A percentile compares a stretch with the other conserved stretches of the same genome.
Conservation (phyloP, 2,888 invertebrate species). For the Halictus quadricinctus region DNA sequence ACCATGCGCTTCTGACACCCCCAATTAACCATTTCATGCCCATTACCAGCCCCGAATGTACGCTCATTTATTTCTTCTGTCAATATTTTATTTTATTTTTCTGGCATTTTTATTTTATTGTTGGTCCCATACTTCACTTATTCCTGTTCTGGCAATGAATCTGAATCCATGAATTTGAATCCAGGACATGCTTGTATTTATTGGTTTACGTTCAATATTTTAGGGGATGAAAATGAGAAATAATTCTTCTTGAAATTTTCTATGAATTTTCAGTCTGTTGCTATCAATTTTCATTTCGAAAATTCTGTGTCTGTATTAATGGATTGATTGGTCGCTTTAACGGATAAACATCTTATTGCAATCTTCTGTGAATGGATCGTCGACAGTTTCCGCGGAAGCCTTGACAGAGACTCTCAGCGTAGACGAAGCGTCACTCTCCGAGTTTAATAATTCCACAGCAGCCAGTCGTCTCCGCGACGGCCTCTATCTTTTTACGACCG, state of each 20-base stretch:
- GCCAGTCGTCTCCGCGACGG: neutral
- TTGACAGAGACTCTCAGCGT: neutral
- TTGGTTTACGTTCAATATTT: no score
- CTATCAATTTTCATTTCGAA: neutral
- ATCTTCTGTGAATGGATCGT: neutral
- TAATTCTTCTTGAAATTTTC: no score
- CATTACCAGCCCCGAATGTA: no score
- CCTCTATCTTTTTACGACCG: constrained; percentile 11
- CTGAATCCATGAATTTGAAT: no score
- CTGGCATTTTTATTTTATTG: no score
- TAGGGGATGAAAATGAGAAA: no score
- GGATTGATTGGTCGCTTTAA: neutral
- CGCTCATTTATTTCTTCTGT: neutral
- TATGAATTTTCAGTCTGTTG: no score
- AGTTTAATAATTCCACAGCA: constrained; percentile 7
- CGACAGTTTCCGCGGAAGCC: neutral
- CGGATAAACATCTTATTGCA: neutral
- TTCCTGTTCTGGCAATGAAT: no score
- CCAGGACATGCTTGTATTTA: no score
- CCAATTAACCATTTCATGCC: neutral
- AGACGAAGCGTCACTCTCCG: neutral
- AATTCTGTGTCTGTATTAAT: neutral
- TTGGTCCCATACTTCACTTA: no score
- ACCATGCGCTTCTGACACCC: neutral
- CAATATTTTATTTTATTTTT: neutral